Base-by-base conservation (phyloP, 2,797 vertebrate species). In the Cynopterus sphinx region DNA sequence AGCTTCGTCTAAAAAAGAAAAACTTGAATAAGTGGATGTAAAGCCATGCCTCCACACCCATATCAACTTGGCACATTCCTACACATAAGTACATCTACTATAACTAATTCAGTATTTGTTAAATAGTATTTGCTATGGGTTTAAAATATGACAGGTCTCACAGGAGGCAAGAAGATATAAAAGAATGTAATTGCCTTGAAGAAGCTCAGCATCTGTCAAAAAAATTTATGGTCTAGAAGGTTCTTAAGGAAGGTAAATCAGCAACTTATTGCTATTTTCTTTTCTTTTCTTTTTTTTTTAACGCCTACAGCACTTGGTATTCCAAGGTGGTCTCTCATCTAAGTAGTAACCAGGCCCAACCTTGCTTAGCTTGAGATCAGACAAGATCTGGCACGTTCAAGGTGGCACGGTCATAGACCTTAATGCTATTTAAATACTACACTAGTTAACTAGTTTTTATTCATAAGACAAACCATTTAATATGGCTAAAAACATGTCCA, bases 361-460 rank as follows among this genome's bases (percentile, higher is more conserved):
- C 15, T 49, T 16, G 49, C 49, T 49, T 49, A 49, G 13, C 46
- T 49, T 49, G 1, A 49, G 49, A 49, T 49, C 49, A 17, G 49
- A 49, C 16, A 15, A 49, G 49, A 17, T 49, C 49, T 17, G 49
- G 49, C 49, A 49, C 5, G 15, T 49, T 49, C 49, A 16, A 15
- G 46, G 49, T 49, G 49, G 15, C 49, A 17, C 16, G 49, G 49
- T 15, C 49, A 1, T 49, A 49, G 15, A 49, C 15, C 49, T 77
- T 73, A 68, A 55, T 87, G 55, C 82, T 70, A 92, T 67, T 89
- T 91, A 96, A 90, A 92, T 90, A 31, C 39, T 90, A 16, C 95
- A 96, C 36, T 41, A 92, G 33, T 88, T 82, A 31, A 65, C 21
- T 74, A 17, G 83, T 93, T 92, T 92, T 93, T 93, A 95, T 78